Percentiles rank a stretch among this genome's conserved stretches.
phyloP scores from a whole-genome alignment of 2,113 vertebrate genomes.

The Ammodytes dubius region DNA sequence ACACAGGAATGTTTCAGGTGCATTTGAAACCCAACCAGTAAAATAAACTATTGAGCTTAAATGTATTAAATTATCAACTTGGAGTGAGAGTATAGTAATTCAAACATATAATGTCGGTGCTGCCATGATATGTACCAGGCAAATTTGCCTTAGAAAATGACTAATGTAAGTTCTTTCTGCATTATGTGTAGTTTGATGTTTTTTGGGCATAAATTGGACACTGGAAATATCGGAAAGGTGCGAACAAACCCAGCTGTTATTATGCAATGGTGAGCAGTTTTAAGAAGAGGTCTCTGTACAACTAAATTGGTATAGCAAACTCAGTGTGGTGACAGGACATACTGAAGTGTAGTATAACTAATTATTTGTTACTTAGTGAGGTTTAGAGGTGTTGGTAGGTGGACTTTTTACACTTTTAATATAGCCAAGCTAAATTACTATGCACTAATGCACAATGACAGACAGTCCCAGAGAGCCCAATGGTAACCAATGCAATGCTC shows the following conservation, averaged over 20 bases:
- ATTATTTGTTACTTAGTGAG: too few species aligned
- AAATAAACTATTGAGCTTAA: not conserved
- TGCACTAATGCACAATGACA: not conserved
- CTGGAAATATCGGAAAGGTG: not conserved
- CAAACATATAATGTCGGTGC: too few species aligned
- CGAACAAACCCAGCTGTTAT: slow-evolving; percentile 7
- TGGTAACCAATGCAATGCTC: slow-evolving; percentile 42
- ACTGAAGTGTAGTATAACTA: too few species aligned
- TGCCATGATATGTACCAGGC: not conserved
- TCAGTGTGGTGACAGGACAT: too few species aligned
- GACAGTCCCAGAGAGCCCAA: not conserved
- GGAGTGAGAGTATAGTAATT: not conserved
- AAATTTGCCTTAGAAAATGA: too few species aligned
- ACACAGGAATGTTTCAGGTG: not conserved
- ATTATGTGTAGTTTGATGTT: slow-evolving; percentile 3
- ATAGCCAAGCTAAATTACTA: too few species aligned
- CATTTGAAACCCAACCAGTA: not conserved
- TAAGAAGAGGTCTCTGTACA: too few species aligned
- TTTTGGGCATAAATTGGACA: not conserved
- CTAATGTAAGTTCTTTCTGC: not conserved
- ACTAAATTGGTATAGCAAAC: too few species aligned
- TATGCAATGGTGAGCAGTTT: not conserved
- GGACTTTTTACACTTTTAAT: too few species aligned
- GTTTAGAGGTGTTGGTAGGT: too few species aligned
- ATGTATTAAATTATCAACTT: not conserved